A percentile compares a stretch with the other conserved stretches of the same genome.
Conservation (phyloP, 1,140 invertebrate genomes). For the Drosophila tani region DNA sequence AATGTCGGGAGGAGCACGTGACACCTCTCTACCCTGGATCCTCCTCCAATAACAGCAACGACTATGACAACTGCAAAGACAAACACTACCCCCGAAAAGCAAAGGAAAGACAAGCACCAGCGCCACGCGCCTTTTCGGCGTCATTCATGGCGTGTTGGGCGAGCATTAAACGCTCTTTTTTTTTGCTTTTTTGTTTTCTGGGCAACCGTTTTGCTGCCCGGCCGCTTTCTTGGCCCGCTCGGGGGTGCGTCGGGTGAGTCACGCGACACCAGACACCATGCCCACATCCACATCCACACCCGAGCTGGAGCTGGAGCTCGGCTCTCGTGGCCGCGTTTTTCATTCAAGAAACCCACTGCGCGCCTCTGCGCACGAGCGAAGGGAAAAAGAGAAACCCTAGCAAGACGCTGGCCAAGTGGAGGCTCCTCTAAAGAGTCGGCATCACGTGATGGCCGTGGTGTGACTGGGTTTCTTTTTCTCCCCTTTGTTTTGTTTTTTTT, state of each 20-base stretch:
- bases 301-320: not conserved
- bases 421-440: slow-evolving; percentile 25
- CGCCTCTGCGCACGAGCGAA: slow-evolving; percentile 55
- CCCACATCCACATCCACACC: not conserved
- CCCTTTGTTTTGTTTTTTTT: not conserved
- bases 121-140: slow-evolving; percentile 73
- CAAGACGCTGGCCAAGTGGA: not conserved
- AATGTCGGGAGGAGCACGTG: slow-evolving; percentile 24
- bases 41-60: slow-evolving; percentile 24
- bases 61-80: slow-evolving; percentile 26
- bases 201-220: slow-evolving; percentile 18
- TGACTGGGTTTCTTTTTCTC: slow-evolving; percentile 30
- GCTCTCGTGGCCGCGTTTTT: slow-evolving; percentile 58
- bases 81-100: slow-evolving; percentile 23
- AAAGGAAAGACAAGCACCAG: not conserved
- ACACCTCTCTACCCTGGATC: slow-evolving; percentile 49
- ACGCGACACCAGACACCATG: slow-evolving; percentile 38
- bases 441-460: slow-evolving; percentile 68
- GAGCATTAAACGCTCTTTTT: slow-evolving; percentile 63
- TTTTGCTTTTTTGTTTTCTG: slow-evolving; percentile 20
- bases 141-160: slow-evolving; percentile 76
- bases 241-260: slow-evolving; percentile 57
- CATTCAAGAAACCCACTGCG: slow-evolving; percentile 67
- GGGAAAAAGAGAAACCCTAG: slow-evolving; percentile 71
- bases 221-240: slow-evolving; percentile 19